Evolutionary conservation across 2,888 invertebrate genomes (phyloP).

Genomic region (Formica aserva): DNA sequence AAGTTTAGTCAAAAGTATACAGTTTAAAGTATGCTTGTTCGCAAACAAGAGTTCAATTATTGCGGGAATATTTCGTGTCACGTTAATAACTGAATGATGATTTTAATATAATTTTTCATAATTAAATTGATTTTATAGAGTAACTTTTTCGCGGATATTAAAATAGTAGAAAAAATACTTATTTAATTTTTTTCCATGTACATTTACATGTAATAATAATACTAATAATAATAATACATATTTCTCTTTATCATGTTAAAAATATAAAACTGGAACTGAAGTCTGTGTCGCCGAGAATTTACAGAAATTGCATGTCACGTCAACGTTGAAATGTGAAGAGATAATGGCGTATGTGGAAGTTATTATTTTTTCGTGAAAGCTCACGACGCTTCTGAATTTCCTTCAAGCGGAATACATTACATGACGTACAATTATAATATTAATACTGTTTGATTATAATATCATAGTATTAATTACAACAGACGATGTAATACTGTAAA

Average conservation of each 20-base stretch:
- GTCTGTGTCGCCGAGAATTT: constrained; percentile 15
- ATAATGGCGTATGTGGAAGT: constrained; percentile 13
- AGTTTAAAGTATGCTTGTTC: neutral
- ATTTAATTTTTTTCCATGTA: neutral
- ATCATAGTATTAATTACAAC: neutral
- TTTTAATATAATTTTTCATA: neutral
- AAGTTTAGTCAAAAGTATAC: constrained; percentile 69
- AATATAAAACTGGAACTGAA: neutral
- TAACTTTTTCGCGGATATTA: neutral
- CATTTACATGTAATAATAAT: neutral
- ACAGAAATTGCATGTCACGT: constrained; percentile 38
- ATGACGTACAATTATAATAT: neutral
- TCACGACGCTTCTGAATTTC: neutral
- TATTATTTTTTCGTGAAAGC: constrained; percentile 26
- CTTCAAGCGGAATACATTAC: neutral
- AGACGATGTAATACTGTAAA: neutral
- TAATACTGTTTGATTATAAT: neutral
- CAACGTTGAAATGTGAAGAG: constrained; percentile 26
- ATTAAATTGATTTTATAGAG: neutral
- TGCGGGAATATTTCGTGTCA: neutral
- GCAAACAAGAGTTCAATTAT: neutral
- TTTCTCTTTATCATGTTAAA: neutral
- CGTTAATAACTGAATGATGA: neutral
- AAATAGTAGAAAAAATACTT: neutral
- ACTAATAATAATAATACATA: neutral